These are phyloP conservation scores for Mobula hypostoma DNA, from an alignment of 2,113 vertebrate species.

Conservation along the genomic window DNA sequence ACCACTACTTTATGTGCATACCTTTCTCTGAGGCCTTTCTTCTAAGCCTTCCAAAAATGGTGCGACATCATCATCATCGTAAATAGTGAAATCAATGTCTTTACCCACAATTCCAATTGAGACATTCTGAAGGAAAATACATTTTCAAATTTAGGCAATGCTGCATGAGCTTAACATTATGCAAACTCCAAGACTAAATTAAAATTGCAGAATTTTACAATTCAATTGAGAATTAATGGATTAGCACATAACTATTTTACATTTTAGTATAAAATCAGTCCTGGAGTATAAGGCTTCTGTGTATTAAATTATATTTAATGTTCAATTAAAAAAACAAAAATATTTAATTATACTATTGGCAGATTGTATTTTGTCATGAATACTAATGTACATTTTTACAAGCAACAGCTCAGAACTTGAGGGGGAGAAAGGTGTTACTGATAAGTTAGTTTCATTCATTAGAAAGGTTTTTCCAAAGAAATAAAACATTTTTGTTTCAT, in stretches of 20 bases:
- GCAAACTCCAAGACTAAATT: neutral
- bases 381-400: neutral
- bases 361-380: neutral
- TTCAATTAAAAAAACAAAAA: neutral
- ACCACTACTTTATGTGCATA: constrained; percentile 43
- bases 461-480: neutral
- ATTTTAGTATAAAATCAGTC: neutral
- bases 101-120: constrained; percentile 95
- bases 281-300: neutral
- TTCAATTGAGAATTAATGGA: neutral
- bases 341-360: neutral
- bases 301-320: neutral
- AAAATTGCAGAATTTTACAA: neutral
- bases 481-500: neutral
- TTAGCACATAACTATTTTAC: neutral
- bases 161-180: neutral
- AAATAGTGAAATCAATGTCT: constrained; percentile 91
- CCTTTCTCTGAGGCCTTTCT: constrained; percentile 94
- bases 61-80: constrained; percentile 89
- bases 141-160: neutral
- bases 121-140: constrained; percentile 67
- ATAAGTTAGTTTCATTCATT: neutral
- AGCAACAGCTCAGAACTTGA: neutral
- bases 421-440: neutral
- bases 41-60: constrained; percentile 90